Evolutionary conservation across 2,888 invertebrate genomes (phyloP).

Genomic region (Lochmaea crataegi): DNA sequence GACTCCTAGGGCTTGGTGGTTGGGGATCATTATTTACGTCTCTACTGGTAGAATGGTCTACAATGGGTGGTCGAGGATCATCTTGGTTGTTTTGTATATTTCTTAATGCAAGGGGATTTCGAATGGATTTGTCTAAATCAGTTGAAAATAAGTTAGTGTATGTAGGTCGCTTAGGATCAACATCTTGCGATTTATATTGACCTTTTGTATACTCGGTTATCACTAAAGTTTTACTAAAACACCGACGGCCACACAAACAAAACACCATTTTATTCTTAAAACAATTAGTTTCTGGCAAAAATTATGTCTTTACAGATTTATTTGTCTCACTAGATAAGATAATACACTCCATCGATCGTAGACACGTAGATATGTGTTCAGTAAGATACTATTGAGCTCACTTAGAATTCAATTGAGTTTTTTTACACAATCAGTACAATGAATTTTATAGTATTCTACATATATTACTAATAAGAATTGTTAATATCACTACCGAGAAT

Average conservation of each 20-base stretch:
- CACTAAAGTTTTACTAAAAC: constrained; percentile 19
- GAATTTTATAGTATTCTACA: not conserved
- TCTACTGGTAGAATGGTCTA: too few species aligned
- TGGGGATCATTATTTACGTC: not conserved
- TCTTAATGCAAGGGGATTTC: not conserved
- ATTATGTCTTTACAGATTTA: not conserved
- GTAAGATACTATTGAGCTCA: not conserved
- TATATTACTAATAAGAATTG: not conserved
- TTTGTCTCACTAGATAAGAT: constrained; percentile 1
- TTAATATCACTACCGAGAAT: too few species aligned
- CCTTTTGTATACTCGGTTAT: constrained; percentile 1
- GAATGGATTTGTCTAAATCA: too few species aligned
- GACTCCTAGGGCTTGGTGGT: not conserved
- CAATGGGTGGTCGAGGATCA: too few species aligned
- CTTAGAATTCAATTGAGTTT: not conserved
- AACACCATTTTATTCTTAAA: constrained; percentile 19
- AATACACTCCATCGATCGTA: not conserved
- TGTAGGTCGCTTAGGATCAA: not conserved
- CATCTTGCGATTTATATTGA: not conserved
- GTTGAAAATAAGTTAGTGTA: not conserved
- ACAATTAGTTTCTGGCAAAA: not conserved
- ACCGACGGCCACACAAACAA: constrained; percentile 16
- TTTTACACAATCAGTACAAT: not conserved
- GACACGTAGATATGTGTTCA: not conserved
- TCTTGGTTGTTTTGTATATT: not conserved